Evolutionary conservation across 2,888 invertebrate species (phyloP), one percentile per base, ranked within the genome.

Genomic region (Acronicta aceris): DNA sequence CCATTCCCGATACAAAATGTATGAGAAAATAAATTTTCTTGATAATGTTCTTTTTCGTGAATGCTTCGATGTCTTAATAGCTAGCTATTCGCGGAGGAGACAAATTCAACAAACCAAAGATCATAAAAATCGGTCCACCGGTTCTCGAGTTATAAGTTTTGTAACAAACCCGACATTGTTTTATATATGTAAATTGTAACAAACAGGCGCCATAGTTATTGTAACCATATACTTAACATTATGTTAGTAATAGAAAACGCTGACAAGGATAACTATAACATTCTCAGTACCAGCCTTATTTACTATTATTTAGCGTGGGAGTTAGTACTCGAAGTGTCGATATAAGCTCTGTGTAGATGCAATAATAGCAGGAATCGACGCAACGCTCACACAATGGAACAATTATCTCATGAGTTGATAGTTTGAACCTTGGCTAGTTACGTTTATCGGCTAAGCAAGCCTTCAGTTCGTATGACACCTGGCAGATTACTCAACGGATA

Each of bases 371-470:
- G 43, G 47, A 51, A 47, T 55, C 43, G 13, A 48, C 43, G 51
- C 55, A 74, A 73, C 15, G 16, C n/a, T 13, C 38, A 17, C 59
- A 73, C 76, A 76, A 74, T 73, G 40, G 68, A 40, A 12, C 53
- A 54, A 72, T 74, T 76, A 72, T 61, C 56, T 60, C 60, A 60
- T 58, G 53, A 70, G 65, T 47, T 59, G 52, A 62, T 61, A 53
- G 42, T 12, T 53, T 45, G 41, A 60, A 63, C 76, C 72, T 73
- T 73, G 76, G 42, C 36, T 46, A 16, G 68, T 55, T 53, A 62
- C 38, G 46, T 73, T 33, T 61, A 73, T 36, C 50, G 30, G 54
- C 33, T 68, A 45, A 51, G 52, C 49, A 66, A 53, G 25, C 56
- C 74, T 43, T 55, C 69, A 45, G 17, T 56, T 38, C 52, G 38